phyloP scores from a whole-genome alignment of 2,797 vertebrate species.

The Silurus lanzhouensis region DNA sequence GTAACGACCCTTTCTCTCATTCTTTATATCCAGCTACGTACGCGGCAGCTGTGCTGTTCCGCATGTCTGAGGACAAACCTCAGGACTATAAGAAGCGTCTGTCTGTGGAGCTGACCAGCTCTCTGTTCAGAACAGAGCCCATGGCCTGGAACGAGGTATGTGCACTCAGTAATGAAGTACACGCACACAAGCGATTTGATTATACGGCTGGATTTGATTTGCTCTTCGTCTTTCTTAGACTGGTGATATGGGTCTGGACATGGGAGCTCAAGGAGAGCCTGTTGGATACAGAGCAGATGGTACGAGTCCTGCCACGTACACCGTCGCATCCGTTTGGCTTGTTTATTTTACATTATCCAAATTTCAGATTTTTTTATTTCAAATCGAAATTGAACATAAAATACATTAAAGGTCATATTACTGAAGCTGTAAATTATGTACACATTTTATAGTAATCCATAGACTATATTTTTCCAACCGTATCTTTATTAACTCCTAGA shows the following conservation, averaged over 20 bases:
- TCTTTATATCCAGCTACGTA: conserved; percentile 82
- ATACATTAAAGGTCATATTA: no score
- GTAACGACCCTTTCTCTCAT: neutral
- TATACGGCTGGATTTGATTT: neutral
- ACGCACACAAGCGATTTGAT: neutral
- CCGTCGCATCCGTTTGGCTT: neutral
- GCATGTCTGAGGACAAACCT: conserved; percentile 99
- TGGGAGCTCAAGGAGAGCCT: conserved; percentile 92
- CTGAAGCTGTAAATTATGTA: neutral
- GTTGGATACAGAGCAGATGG: conserved; percentile 95
- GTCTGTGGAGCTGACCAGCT: conserved; percentile 96
- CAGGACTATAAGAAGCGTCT: conserved; percentile 98
- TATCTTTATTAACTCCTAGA: no score
- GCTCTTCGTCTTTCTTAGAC: conserved; percentile 71
- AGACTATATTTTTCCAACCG: no score
- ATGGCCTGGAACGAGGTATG: conserved; percentile 97
- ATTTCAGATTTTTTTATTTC: no score
- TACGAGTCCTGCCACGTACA: conserved; percentile 61
- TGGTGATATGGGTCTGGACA: conserved; percentile 93
- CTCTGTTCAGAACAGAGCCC: conserved; percentile 95
- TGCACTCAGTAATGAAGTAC: neutral
- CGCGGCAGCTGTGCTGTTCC: conserved; percentile 95
- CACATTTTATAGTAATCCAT: no score
- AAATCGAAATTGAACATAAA: no score
- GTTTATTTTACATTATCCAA: no score